Percentiles rank a stretch among this genome's conserved stretches.
phyloP scores from a whole-genome alignment of 2,797 vertebrate genomes.

The Aplochiton taeniatus region DNA sequence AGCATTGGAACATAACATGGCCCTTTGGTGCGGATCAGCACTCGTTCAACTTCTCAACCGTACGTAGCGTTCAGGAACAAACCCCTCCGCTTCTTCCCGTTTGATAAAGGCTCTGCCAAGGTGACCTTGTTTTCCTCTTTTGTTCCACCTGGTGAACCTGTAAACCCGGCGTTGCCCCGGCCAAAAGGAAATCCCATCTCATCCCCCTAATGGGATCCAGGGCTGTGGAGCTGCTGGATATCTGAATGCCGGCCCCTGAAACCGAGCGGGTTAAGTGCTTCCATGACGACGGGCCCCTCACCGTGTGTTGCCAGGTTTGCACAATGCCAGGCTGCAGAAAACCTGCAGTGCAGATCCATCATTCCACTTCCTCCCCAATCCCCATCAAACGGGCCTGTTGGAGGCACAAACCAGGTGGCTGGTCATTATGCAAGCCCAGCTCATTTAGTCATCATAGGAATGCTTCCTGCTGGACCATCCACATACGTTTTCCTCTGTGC shows the following conservation, averaged over 20 bases:
- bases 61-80: too few species aligned
- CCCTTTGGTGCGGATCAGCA: too few species aligned
- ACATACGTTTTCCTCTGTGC: constrained; percentile 63
- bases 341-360: constrained; percentile 59
- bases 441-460: constrained; percentile 77
- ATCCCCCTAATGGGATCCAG: constrained; percentile 68
- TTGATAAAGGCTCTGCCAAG: constrained; percentile 31
- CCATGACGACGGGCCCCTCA: constrained; percentile 57
- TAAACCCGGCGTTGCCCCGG: constrained; percentile 55
- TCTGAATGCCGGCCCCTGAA: constrained; percentile 64
- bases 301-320: constrained; percentile 14
- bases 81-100: too few species aligned
- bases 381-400: constrained; percentile 46
- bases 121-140: constrained; percentile 48
- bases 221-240: constrained; percentile 61
- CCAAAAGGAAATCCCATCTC: constrained; percentile 72
- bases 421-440: constrained; percentile 65
- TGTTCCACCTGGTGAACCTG: constrained; percentile 54
- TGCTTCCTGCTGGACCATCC: constrained; percentile 75
- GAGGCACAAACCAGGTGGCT: constrained; percentile 54
- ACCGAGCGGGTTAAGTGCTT: constrained; percentile 73
- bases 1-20: neutral
- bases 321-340: constrained; percentile 46
- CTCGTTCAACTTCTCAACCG: too few species aligned
- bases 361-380: constrained; percentile 67